Evolutionary conservation across 2,888 invertebrate species (phyloP), one percentile per base, ranked within the genome.

Genomic region (Drosophila kuntzei): DNA sequence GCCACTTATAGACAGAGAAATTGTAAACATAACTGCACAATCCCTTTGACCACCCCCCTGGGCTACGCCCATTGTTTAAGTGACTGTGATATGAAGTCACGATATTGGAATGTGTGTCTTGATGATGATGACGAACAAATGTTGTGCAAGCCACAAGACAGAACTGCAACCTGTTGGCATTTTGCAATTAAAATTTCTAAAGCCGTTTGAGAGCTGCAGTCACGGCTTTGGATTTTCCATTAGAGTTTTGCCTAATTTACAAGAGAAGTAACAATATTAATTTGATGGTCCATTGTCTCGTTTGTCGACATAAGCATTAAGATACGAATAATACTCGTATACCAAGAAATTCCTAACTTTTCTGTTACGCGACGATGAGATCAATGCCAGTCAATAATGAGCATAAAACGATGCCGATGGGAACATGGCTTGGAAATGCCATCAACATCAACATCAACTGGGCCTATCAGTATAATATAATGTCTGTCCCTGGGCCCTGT

Each of bases 31-130:
- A 36, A 36, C 34, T 34, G 43, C 16, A 14, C 1, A 11, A 18
- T 11, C 11, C 18, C 18, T 3, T 11, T 39, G 11, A 39, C 29
- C 22, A 22, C 18, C 18, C 27, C 46, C 16, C 6, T 27, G 25
- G 11, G 3, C 43, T 29, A 53, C 59, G 57, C 53, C 46, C 20
- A 29, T 73, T 64, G 11, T 18, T 41, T 14, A 53, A 63, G 57
- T 63, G 63, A 68, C 69, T 76, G 57, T 72, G 71, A 67, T 73
- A 79, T 87, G 87, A 85, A 86, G 71, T 86, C 85, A 86, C 77
- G 66, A 66, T 74, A 85, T 83, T 80, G 87, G 87, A 85, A 86
- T 87, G 76, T 85, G 61, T 77, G 72, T 72, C 75, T 80, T 65
- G 67, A 60, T 70, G 58, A 66, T 66, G 75, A 73, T 74, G 76